Conservation (phyloP, 2,888 invertebrate genomes). For the Drosophila picticornis region DNA sequence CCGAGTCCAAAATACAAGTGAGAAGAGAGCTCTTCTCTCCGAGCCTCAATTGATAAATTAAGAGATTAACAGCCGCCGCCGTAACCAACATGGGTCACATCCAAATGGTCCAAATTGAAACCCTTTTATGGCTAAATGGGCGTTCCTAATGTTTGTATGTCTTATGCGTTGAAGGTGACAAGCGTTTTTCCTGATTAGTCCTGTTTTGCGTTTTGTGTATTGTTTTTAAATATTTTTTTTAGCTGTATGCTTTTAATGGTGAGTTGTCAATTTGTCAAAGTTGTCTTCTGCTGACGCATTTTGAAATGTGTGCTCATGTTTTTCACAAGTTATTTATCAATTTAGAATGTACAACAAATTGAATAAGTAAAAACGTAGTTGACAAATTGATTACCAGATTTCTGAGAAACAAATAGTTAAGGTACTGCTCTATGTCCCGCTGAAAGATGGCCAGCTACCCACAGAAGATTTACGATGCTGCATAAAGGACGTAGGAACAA, state of each 20-base stretch:
- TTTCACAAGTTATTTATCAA: slow-evolving; percentile 3
- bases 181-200: slow-evolving; percentile 34
- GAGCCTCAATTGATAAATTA: slow-evolving; percentile 78
- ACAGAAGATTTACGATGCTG: slow-evolving; percentile 59
- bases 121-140: slow-evolving; percentile 61
- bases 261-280: slow-evolving; percentile 4
- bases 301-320: neutral
- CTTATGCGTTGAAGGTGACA: slow-evolving; percentile 55
- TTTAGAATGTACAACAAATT: neutral
- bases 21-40: slow-evolving; percentile 10
- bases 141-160: slow-evolving; percentile 70
- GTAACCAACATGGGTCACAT: slow-evolving; percentile 60
- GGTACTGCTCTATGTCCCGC: slow-evolving; percentile 4
- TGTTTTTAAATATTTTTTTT: neutral
- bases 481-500: slow-evolving; percentile 51
- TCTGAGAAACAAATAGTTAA: slow-evolving; percentile 45
- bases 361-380: neutral
- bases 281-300: slow-evolving; percentile 1
- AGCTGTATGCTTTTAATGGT: neutral
- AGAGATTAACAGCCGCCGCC: slow-evolving; percentile 77
- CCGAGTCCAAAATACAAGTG: slow-evolving; percentile 8
- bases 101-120: slow-evolving; percentile 38
- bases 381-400: slow-evolving; percentile 38
- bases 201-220: slow-evolving; percentile 13
- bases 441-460: slow-evolving; percentile 45